Conservation (phyloP, 1,140 invertebrate genomes). For the Batillaria attramentaria region DNA sequence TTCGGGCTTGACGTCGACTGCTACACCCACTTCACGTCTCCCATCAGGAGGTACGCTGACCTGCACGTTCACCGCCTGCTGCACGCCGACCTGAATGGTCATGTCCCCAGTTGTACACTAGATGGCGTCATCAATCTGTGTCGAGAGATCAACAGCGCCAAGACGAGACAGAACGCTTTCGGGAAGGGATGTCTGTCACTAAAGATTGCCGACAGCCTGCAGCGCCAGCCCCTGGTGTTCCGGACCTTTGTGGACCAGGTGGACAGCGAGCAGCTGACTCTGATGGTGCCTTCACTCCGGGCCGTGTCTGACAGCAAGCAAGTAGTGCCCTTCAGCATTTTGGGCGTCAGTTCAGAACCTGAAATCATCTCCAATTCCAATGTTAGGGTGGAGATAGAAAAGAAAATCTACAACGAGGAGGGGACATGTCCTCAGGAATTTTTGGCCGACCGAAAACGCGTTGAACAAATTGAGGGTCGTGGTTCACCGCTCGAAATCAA, state of each 20-base stretch:
- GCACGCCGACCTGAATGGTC: slow-evolving; percentile 44
- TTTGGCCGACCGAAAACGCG: slow-evolving; percentile 35
- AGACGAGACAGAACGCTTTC: slow-evolving; percentile 43
- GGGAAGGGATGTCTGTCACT: slow-evolving; percentile 41
- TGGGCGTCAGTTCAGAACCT: slow-evolving; percentile 43
- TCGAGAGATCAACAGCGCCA: slow-evolving; percentile 42
- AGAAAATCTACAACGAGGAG: slow-evolving; percentile 22
- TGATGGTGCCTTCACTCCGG: slow-evolving; percentile 42
- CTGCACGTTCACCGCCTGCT: slow-evolving; percentile 64
- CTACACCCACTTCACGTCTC: slow-evolving; percentile 72
- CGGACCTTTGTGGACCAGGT: slow-evolving; percentile 38
- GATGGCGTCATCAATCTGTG: slow-evolving; percentile 48
- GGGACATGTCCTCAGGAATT: slow-evolving; percentile 13
- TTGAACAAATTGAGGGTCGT: slow-evolving; percentile 4
- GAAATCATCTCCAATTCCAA: slow-evolving; percentile 17
- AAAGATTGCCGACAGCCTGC: slow-evolving; percentile 28
- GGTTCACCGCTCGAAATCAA: background rate
- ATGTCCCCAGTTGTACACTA: slow-evolving; percentile 33
- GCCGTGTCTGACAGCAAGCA: slow-evolving; percentile 28
- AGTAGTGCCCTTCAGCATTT: slow-evolving; percentile 42
- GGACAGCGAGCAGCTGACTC: slow-evolving; percentile 32
- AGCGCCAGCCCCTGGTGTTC: slow-evolving; percentile 35
- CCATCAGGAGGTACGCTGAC: slow-evolving; percentile 71
- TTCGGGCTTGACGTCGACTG: slow-evolving; percentile 40
- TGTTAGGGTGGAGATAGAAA: slow-evolving; percentile 24